Conservation (phyloP, 2,113 vertebrate species). For the Leucoraja erinaceus region DNA sequence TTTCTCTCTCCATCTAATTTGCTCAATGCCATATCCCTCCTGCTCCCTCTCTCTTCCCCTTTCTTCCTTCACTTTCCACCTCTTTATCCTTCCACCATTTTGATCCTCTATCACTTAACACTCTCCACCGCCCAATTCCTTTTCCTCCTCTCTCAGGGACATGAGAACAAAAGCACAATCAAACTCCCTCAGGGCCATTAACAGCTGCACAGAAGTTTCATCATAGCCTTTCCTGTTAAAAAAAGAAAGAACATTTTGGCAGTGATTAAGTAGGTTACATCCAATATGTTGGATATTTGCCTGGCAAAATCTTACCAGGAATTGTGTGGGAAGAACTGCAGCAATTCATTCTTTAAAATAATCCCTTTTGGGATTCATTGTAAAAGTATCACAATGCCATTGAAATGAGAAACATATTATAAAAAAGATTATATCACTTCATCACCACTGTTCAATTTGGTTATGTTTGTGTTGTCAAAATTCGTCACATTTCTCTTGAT, state of each 20-base stretch:
- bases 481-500: not conserved
- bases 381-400: not conserved
- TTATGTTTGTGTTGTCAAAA: not conserved
- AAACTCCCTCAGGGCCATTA: not conserved
- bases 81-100: not conserved
- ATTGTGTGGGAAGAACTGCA: conserved; percentile 23
- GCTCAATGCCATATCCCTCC: no score
- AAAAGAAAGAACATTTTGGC: not conserved
- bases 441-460: not conserved
- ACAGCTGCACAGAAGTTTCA: conserved; percentile 18
- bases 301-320: conserved; percentile 26
- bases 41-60: no score
- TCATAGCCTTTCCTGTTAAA: not conserved
- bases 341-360: not conserved
- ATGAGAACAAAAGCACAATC: not conserved
- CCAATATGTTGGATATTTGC: not conserved
- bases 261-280: not conserved
- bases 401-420: not conserved
- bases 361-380: not conserved
- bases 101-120: not conserved
- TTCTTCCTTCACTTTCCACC: no score
- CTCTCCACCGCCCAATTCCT: not conserved
- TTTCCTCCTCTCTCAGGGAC: no score
- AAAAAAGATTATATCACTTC: not conserved
- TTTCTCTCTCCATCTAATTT: no score